phyloP scores from a whole-genome alignment of 2,888 invertebrate species.

The Dasysyrphus tricinctus region DNA sequence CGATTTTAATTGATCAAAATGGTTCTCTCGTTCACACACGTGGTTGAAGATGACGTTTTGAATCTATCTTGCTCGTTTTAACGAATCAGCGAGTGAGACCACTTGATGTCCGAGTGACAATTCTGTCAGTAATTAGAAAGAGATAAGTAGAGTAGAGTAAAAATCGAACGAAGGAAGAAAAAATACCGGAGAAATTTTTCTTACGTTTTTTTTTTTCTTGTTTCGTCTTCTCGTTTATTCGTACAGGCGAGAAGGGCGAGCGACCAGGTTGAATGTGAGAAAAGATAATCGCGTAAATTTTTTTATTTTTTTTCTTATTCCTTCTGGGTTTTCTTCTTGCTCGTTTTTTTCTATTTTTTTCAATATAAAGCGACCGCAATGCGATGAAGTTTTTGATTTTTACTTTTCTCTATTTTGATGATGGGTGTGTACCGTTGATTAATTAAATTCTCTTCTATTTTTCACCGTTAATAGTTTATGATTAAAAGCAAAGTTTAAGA shows the following conservation, averaged over 20 bases:
- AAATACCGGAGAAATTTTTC: constrained; percentile 68
- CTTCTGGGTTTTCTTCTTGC: not conserved
- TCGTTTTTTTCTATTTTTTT: constrained; percentile 51
- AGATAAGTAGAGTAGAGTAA: constrained; percentile 39
- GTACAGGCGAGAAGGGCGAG: constrained; percentile 17
- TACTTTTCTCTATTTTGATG: constrained; percentile 30
- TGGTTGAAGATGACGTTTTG: constrained; percentile 43
- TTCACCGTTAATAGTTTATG: constrained; percentile 41
- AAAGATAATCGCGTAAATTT: constrained; percentile 66
- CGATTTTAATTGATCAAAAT: not conserved
- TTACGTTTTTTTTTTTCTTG: constrained; percentile 56
- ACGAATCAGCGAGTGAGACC: constrained; percentile 30
- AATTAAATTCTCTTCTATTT: constrained; percentile 41
- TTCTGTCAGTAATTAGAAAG: constrained; percentile 49
- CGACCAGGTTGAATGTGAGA: constrained; percentile 47
- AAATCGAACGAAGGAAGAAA: constrained; percentile 48
- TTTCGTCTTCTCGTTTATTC: constrained; percentile 52
- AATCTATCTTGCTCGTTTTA: constrained; percentile 55
- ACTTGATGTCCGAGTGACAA: constrained; percentile 54
- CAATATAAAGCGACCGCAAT: constrained; percentile 71
- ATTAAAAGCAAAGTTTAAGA: constrained; percentile 44
- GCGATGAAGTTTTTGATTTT: constrained; percentile 62
- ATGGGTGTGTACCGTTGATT: constrained; percentile 41
- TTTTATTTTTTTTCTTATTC: constrained; percentile 39
- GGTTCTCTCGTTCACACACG: constrained; percentile 43